Conservation (phyloP, 2,113 vertebrate species). For the Tylochromis polylepis region DNA sequence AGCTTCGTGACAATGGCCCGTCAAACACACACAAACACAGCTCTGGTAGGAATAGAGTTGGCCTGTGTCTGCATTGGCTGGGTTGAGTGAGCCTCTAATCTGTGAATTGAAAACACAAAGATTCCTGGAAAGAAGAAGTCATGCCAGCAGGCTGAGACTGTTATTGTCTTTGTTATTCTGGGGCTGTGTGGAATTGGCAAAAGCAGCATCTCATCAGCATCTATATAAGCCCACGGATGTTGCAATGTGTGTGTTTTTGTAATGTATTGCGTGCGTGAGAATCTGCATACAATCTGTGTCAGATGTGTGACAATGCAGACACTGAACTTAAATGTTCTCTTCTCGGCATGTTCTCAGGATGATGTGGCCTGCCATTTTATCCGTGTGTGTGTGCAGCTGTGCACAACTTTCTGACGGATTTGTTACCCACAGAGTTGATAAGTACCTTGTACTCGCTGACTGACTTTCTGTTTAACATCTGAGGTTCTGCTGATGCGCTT, state of each 20-base stretch:
- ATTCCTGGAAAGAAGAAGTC: neutral
- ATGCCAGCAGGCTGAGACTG: neutral
- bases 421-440: neutral
- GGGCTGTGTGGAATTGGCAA: neutral
- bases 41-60: neutral
- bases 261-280: neutral
- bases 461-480: neutral
- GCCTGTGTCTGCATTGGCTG: neutral
- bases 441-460: neutral
- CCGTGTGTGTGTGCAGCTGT: neutral
- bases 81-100: constrained; percentile 4
- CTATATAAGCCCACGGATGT: neutral
- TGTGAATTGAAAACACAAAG: constrained; percentile 17
- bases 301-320: neutral
- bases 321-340: neutral
- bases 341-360: neutral
- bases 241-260: neutral
- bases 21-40: neutral
- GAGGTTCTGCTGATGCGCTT: neutral
- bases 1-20: neutral
- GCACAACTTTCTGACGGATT: neutral
- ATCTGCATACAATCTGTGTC: neutral
- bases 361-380: neutral
- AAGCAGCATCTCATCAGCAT: neutral
- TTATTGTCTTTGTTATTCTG: neutral